Base-by-base conservation (phyloP, 2,797 vertebrate genomes). In the Hemitrygon akajei region DNA sequence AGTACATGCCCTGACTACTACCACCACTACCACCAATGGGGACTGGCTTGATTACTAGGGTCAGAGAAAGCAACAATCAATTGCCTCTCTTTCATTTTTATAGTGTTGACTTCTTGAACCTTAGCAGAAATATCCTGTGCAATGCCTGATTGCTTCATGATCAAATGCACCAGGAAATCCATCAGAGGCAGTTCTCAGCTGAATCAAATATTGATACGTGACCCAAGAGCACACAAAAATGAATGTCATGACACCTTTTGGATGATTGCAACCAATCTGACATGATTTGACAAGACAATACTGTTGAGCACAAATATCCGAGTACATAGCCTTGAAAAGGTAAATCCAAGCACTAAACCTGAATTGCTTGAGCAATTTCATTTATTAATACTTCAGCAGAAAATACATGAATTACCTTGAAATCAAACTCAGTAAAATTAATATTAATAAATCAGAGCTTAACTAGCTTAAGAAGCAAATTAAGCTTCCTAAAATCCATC, bases 361-460 rank as follows among this genome's bases (percentile, higher is more conserved):
- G n/a, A n/a, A 89, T 89, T 10, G 30, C n/a, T 20, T 0, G 58
- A 18, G 86, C 60, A 9, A 25, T 34, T 89, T 37, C 25, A n/a
- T 66, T 89, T 66, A 69, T 37, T 69, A 37, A 69, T 60, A 66
- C 63, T 63, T 37, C 63, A 37, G 60, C 18, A 89, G n/a, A 37
- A 20, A 89, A 89, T 63, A 87, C 30, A 4, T 69, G 63, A 89
- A 69, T 89, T 66, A 89, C 5, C n/a, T 69, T 89, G 60, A 69
- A 89, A 89, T 89, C 16, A 89, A 89, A 69, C 27, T 37, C 2
- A 89, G 63, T 12, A 89, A 89, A 89, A 22, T 89, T 89, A 89
- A 66, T 7, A 89, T 34, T 37, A 89, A 37, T 25, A 89, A 87
- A 12, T 58, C 66, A 66, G 14, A 7, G 6, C 14, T 63, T 89